Conservation (phyloP, 2,113 vertebrate species). For the Equus quagga region DNA sequence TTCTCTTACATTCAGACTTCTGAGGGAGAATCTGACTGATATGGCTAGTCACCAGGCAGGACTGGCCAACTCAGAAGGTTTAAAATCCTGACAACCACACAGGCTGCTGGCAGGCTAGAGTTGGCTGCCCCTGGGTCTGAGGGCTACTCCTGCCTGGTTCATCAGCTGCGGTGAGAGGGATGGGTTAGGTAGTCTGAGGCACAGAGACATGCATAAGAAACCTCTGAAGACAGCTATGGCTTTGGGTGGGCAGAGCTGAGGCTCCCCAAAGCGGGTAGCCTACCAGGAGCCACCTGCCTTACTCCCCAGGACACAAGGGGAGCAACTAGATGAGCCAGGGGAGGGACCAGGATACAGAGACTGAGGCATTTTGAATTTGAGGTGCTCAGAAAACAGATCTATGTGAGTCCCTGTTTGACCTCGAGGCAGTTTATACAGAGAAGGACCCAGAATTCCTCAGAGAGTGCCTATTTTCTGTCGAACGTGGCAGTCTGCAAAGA, state of each 20-base stretch:
- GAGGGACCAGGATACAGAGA: neutral
- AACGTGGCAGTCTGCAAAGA: neutral
- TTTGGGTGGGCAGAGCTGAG: neutral
- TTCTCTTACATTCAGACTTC: neutral
- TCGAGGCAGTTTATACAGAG: neutral
- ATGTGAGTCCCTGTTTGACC: neutral
- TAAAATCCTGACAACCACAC: neutral
- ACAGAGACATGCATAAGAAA: neutral
- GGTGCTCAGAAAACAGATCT: neutral
- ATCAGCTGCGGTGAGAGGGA: neutral
- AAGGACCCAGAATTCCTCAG: neutral
- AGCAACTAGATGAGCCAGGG: neutral
- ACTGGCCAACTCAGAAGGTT: neutral
- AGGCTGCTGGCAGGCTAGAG: neutral
- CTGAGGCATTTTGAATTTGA: neutral
- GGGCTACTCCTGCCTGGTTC: neutral
- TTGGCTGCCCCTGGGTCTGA: neutral
- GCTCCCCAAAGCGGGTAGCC: neutral
- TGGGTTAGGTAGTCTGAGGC: neutral
- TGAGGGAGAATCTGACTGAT: neutral
- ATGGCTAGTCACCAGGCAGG: neutral
- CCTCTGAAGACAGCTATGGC: neutral
- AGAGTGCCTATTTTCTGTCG: rapidly evolving
- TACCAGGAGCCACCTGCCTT: neutral
- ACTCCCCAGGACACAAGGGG: neutral